Evolutionary conservation across 2,113 vertebrate genomes (phyloP), one percentile per base, ranked within the genome.

Genomic region (Garra rufa): DNA sequence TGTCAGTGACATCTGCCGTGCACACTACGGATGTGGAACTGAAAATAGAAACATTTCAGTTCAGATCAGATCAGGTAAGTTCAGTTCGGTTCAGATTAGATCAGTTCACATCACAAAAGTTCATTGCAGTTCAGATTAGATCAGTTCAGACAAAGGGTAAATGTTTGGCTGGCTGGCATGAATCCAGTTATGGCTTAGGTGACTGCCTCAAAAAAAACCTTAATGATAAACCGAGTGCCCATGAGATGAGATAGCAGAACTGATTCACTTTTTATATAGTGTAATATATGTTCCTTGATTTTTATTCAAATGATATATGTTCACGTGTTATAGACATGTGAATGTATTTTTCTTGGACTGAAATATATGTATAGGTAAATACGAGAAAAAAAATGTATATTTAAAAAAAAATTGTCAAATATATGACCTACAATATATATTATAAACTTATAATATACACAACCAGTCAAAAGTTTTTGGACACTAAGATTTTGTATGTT

Each of bases 31-130:
- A 61, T 17, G 30, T 61, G n/a, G 21, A 24, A 61, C 34, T 57
- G 76, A 43, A 43, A 78, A 78, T 26, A 78, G 21, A 57, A 78
- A 57, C 75, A 55, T 48, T 30, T 55, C 74, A 69, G 65, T 19
- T 65, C 10, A 26, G 41, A 1, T 24, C 2, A 74, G 43, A 24
- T 73, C 70, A 73, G 5, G 10, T 9, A 43, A 76, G 28, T 76
- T 76, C 17, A 77, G 1, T 38, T 15, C 50, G 15, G 50, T 21
- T 52, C 4, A 76, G 26, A 2, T 43, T 1, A 74, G 24, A 9
- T 57, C 15, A 21, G 28, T 4, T 19, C 15, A 70, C 17, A 38
- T 69, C 65, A 70, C 2, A 7, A 3, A 41, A 74, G 21, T 77
- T 57, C 2, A 41, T 28, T 34, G 7, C 48, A 55, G 48, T 28